A percentile compares a stretch with the other conserved stretches of the same genome.
phyloP scores from a whole-genome alignment of 2,797 vertebrate species.

The Notolepis coatsorum region DNA sequence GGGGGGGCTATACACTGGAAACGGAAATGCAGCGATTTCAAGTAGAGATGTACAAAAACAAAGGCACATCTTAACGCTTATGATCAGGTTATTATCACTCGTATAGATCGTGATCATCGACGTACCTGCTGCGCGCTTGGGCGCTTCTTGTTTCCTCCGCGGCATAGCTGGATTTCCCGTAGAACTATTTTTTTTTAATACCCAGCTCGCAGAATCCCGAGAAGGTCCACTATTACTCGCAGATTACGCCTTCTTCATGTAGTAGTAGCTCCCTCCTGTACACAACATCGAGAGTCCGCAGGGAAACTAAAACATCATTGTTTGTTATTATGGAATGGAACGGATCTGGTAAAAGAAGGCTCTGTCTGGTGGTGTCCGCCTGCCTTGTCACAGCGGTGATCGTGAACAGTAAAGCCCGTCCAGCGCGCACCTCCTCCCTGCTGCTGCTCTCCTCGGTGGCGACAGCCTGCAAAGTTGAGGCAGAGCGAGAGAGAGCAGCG shows the following conservation, averaged over 20 bases:
- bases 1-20: conserved; percentile 44
- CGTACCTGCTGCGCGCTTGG: conserved; percentile 96
- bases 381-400: conserved; percentile 67
- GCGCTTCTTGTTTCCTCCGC: conserved; percentile 98
- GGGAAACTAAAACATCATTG: conserved; percentile 74
- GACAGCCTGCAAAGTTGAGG: conserved; percentile 94
- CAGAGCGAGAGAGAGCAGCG: conserved; percentile 92
- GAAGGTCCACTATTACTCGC: conserved; percentile 86
- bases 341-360: conserved; percentile 56
- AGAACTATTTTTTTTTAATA: conserved; percentile 73
- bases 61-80: conserved; percentile 40
- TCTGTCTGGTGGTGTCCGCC: conserved; percentile 42
- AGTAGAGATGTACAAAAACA: conserved; percentile 63
- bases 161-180: conserved; percentile 88
- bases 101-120: conserved; percentile 16
- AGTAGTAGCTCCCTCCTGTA: conserved; percentile 32
- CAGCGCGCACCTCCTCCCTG: too few relatives aligned
- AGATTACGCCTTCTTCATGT: conserved; percentile 83
- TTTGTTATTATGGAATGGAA: conserved; percentile 65
- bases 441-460: too few relatives aligned
- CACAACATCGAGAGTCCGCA: conserved; percentile 84
- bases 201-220: conserved; percentile 84
- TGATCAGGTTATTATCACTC: conserved; percentile 27
- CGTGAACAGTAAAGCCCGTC: conserved; percentile 73
- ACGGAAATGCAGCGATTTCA: conserved; percentile 70